Evolutionary conservation across 2,888 invertebrate species (phyloP), one percentile per base, ranked within the genome.

Genomic region (Spialia ferax): DNA sequence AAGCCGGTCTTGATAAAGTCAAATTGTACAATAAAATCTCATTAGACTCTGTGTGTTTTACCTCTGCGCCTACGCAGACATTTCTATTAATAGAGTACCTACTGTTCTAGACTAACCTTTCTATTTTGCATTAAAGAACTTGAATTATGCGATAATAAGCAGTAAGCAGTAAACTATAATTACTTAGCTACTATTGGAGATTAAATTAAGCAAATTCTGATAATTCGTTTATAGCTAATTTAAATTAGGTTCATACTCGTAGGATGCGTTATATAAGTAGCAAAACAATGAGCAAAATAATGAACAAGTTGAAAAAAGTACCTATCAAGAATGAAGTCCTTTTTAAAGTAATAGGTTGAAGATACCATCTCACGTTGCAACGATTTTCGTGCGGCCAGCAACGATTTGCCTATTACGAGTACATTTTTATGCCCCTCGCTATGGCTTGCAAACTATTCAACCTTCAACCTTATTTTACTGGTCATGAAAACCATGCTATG

Each of bases 341-440:
- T 67, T 68, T 72, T 72, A 74, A 72, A 70, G 75, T 83, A 82
- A 83, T 83, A 82, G 78, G 75, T 85, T 87, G 87, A 74, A 77
- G 81, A 83, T 84, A 81, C 84, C 73, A 71, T 72, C 83, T 88
- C 90, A 91, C 91, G 89, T 81, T 80, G 83, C 73, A 76, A 77
- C 80, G 85, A 89, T 90, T 88, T 90, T 90, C 88, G 88, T 88
- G 85, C 86, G 74, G 82, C 62, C 32, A 50, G 45, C 22, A 62
- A 68, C 67, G 38, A 62, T 68, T 68, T 91, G 91, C 92, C 91
- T 87, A 90, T 92, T 91, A 86, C 50, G 23, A 20, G 45, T 45
- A 45, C 79, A 71, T 59, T 52, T 65, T 38, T 42, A 54, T 45
- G 48, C 65, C 54, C 23, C 55, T 68, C 26, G 42, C 52, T 52